Evolutionary conservation across 2,888 invertebrate species (phyloP).

Genomic region (Ophion obscuratus): DNA sequence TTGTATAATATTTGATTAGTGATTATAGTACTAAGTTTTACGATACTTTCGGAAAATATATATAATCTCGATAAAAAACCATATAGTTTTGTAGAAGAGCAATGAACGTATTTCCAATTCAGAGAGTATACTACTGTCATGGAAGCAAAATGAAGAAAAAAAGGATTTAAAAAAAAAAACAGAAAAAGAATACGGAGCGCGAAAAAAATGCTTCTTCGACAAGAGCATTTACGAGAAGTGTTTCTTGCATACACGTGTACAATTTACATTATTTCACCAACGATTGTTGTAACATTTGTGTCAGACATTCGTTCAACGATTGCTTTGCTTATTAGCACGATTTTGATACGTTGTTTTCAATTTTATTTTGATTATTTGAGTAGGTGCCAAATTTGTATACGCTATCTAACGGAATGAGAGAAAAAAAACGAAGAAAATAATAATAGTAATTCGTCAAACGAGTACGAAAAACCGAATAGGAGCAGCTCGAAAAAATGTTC

Average conservation of each 20-base stretch:
- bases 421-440: conserved; percentile 16
- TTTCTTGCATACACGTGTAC: conserved; percentile 46
- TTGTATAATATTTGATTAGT: conserved; percentile 83
- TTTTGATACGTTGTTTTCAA: conserved; percentile 42
- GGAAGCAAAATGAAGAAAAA: conserved; percentile 68
- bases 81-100: conserved; percentile 83
- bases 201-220: conserved; percentile 46
- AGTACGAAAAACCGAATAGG: conserved; percentile 2
- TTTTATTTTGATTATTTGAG: conserved; percentile 38
- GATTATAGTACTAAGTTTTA: conserved; percentile 80
- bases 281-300: conserved; percentile 15
- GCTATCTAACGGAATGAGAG: conserved; percentile 42
- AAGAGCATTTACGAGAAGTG: conserved; percentile 29
- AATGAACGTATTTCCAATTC: conserved; percentile 64
- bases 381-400: conserved; percentile 72
- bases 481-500: not conserved
- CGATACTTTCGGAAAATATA: conserved; percentile 81
- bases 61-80: conserved; percentile 82
- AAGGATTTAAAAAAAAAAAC: conserved; percentile 41
- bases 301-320: not conserved
- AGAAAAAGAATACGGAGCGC: conserved; percentile 43
- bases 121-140: conserved; percentile 70
- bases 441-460: conserved; percentile 22
- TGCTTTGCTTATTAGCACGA: conserved; percentile 34
- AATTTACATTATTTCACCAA: conserved; percentile 4